phyloP scores from a whole-genome alignment of 2,888 invertebrate species.

The Sphinx pinastri region DNA sequence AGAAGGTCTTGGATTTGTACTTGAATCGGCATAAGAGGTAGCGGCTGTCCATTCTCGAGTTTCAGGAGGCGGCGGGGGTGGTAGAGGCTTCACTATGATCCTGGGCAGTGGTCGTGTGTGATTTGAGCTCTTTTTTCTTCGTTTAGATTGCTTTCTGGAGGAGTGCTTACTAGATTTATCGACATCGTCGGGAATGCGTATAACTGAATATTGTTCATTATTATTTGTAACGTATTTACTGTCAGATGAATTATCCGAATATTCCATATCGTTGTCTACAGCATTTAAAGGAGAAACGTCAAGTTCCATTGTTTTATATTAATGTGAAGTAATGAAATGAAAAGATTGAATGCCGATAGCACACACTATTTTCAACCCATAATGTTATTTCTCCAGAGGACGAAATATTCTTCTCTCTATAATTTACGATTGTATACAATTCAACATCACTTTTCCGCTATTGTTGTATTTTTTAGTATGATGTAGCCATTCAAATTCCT shows the following conservation, averaged over 20 bases:
- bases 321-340: conserved; percentile 53
- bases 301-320: conserved; percentile 68
- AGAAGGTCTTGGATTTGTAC: conserved; percentile 79
- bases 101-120: conserved; percentile 87
- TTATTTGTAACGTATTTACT: conserved; percentile 69
- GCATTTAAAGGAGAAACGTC: conserved; percentile 66
- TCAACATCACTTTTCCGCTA: conserved; percentile 50
- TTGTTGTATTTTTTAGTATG: conserved; percentile 31
- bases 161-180: conserved; percentile 90
- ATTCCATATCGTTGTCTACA: conserved; percentile 67
- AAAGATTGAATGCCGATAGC: conserved; percentile 69
- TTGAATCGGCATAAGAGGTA: conserved; percentile 66
- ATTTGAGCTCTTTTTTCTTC: conserved; percentile 91
- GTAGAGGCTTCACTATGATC: conserved; percentile 92
- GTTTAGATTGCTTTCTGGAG: conserved; percentile 87
- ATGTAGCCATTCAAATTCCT: conserved; percentile 52
- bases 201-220: conserved; percentile 75
- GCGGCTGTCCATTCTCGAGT: conserved; percentile 78
- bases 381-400: conserved; percentile 46
- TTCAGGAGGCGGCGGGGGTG: conserved; percentile 85
- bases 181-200: conserved; percentile 76
- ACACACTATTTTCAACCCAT: conserved; percentile 80
- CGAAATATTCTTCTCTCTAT: conserved; percentile 41
- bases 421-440: conserved; percentile 41
- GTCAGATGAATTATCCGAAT: conserved; percentile 69